Evolutionary conservation across 2,797 vertebrate species (phyloP), one percentile per base, ranked within the genome.

Genomic region (Trematomus bernacchii): DNA sequence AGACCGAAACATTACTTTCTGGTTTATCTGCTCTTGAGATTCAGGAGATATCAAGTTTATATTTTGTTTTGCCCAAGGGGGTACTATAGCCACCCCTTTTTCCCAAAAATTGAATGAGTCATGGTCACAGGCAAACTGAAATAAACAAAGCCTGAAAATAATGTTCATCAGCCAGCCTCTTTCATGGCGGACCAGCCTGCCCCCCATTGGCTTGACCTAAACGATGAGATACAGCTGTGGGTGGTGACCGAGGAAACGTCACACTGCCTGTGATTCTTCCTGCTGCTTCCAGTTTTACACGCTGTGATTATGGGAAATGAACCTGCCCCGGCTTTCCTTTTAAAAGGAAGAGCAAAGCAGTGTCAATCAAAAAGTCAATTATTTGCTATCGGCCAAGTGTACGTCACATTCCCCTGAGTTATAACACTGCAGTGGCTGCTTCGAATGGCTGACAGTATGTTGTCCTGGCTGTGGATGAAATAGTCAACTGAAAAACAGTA

Each of bases 221-320:
- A 85, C 85, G 89, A 63, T 67, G 76, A 93, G 85, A 89, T 77
- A 47, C 70, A 73, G 76, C 52, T 86, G 87, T 83, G 89, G 89
- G 91, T 76, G 90, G 85, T 59, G 86, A 80, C 86, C 5, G 50
- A 77, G 82, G 64, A 77, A 87, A 85, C 92, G 87, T 94, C 92
- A 93, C 76, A 30, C 6, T 37, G 80, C 77, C 62, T 76, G 69
- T 79, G 82, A 85, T 81, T 60, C 64, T 84, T 68, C 71, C 57
- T 69, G 57, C 80, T 76, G 78, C 75, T 91, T 92, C 89, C 87
- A 88, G 89, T 80, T 89, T 85, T 89, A 83, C 88, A 90, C 37
- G 18, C 77, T 48, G 77, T 77, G 55, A 8, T 94, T 89, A 87
- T 82, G 89, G 92, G 91, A 93, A 93, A 87, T 85, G 85, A 91